Conservation (phyloP, 2,113 vertebrate species). For the Oryzias javanicus region DNA sequence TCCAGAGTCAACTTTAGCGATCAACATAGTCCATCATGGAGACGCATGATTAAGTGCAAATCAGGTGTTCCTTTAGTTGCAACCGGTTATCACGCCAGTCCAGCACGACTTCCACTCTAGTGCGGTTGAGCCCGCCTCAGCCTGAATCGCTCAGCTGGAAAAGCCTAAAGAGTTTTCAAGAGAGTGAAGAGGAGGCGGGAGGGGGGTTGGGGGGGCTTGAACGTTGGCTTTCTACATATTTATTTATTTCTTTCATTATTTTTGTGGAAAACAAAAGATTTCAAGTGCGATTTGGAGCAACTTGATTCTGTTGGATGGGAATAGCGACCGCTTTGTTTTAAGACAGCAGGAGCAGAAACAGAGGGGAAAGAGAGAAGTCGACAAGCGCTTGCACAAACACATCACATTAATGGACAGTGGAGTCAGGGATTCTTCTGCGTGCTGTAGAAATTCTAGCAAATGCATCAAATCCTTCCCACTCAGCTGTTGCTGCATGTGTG, state of each 20-base stretch:
- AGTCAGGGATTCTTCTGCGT: slow-evolving; percentile 12
- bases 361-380: slow-evolving; percentile 1
- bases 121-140: slow-evolving; percentile 70
- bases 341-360: slow-evolving; percentile 6
- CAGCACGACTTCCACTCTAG: slow-evolving; percentile 66
- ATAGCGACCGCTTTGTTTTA: slow-evolving; percentile 67
- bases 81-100: slow-evolving; percentile 68
- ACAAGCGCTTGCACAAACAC: slow-evolving; percentile 38
- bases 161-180: slow-evolving; percentile 80
- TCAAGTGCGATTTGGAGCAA: slow-evolving; percentile 56
- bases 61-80: slow-evolving; percentile 45
- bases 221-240: slow-evolving; percentile 82
- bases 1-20: slow-evolving; percentile 76
- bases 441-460: background rate
- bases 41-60: slow-evolving; percentile 48
- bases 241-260: slow-evolving; percentile 66
- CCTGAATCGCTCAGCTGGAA: slow-evolving; percentile 72
- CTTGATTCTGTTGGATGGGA: slow-evolving; percentile 69
- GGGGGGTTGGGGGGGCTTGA: slow-evolving; percentile 72
- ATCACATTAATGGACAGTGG: slow-evolving; percentile 45
- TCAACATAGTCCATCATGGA: slow-evolving; percentile 67
- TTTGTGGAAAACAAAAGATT: slow-evolving; percentile 42
- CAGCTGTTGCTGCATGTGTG: background rate
- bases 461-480: background rate
- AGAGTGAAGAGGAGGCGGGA: slow-evolving; percentile 77